Base-by-base conservation (phyloP, 1,140 invertebrate genomes). In the silkworm (Bombyx mori) region DNA sequence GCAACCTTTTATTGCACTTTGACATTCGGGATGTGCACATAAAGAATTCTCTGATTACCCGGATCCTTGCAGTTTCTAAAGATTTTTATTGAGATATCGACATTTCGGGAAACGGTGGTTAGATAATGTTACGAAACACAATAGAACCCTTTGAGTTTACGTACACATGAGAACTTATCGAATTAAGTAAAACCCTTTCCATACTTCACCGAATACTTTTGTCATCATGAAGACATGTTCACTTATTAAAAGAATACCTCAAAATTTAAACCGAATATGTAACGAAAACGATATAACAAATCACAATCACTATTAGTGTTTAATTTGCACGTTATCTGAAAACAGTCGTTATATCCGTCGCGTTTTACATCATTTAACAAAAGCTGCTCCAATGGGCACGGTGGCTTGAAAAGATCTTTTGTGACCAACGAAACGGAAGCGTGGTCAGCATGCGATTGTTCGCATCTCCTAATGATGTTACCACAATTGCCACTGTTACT, bases 1-100 rank as follows among this genome's bases (percentile, higher is more conserved):
- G 69, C 75, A 80, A 84, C 79, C 79, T 82, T 79, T 80, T 69
- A 77, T 77, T 82, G 83, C 83, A 84, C 83, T 86, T 82, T 86
- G 83, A 86, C 83, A 86, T 35, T 35, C 76, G 77, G 71, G 74
- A 82, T 80, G 69, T 63, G 68, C 70, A 59, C 55, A 66, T 77
- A 73, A 75, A 74, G 73, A 77, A 73, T 68, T 68, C 70, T 60
- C 74, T 74, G 74, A 82, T 82, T 82, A 79, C 78, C 77, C 77
- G 56, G 69, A 82, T 77, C 26, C 26, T 50, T 52, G 43, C 62
- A 64, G 69, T 73, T 75, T 73, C 56, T 63, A 60, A 66, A 76
- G 73, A 81, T 79, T 67, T 78, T 79, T 77, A 78, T 84, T 77
- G 75, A 82, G 81, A 86, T 82, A 86, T 86, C 68, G 61, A 66